Base-by-base conservation (phyloP, 2,797 vertebrate species). In the Sebastes kiyomatsui region DNA sequence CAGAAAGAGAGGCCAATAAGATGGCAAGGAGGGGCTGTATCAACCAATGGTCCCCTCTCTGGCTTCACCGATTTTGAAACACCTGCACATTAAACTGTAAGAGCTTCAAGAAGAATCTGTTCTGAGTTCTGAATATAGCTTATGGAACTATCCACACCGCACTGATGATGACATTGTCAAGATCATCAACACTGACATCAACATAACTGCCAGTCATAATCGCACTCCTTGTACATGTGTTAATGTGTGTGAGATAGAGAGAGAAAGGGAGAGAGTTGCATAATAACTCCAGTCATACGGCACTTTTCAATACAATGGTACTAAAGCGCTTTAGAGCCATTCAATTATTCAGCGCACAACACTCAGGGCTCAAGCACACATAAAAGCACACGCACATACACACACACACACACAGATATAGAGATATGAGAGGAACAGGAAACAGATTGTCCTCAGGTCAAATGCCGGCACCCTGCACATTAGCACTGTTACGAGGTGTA, bases 291-390 rank as follows among this genome's bases (percentile, higher is more conserved):
- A 68, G 52, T 30, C 27, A 66, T 46, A 46, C 4, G 0, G 27
- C 4, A 35, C 20, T 25, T 52, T 68, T 59, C 10, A 28, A 68
- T 64, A 75, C 58, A 80, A 33, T 64, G 18, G 20, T 23, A 32
- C 27, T 42, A 61, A 55, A 58, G 52, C 56, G n/a, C 70, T 74
- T 72, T 18, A 9, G 30, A 84, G 23, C 2, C 55, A 67, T 58
- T 67, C 12, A 67, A 28, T 87, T 71, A 77, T 75, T 75, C n/a
- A 72, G 28, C 14, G 54, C 35, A 66, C 74, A 58, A 27, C 32
- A 55, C 14, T 73, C n/a, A 22, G 6, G 23, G 64, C 27, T 79
- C 25, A 14, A 46, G 49, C 14, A 25, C 65, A 72, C 75, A 61
- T 28, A 67, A 60, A 73, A 35, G 14, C 28, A 5, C 70, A 70